Percentiles rank a stretch among this genome's conserved stretches.
Evolutionary conservation across 2,797 vertebrate species (phyloP).

Genomic region (Lepidocolaptes lacrymiger): DNA sequence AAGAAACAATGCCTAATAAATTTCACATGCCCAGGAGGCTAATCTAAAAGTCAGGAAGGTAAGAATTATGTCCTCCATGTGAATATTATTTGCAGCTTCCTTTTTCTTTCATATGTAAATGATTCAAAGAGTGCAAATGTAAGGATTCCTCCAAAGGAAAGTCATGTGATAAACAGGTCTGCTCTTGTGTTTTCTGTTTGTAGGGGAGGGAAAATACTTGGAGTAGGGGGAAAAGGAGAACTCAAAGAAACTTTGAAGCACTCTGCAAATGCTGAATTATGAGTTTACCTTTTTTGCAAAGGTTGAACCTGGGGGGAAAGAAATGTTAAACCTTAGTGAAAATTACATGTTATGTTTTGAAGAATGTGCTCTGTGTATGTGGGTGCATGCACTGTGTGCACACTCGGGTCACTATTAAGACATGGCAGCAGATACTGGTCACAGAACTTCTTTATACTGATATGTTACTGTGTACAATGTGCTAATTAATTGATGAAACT

Average conservation of each 20-base stretch:
- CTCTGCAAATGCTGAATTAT: constrained; percentile 8
- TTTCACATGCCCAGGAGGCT: neutral
- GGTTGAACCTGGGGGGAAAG: neutral
- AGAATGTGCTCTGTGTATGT: neutral
- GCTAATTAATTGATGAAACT: constrained; percentile 3
- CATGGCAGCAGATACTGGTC: neutral
- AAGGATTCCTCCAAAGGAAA: neutral
- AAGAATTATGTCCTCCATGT: neutral
- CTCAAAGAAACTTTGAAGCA: neutral
- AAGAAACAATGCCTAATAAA: neutral
- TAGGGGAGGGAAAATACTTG: neutral
- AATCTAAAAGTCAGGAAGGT: neutral
- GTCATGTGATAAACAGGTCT: constrained; percentile 42
- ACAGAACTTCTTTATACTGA: neutral
- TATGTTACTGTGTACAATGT: neutral
- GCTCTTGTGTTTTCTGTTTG: constrained; percentile 45
- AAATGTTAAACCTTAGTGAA: neutral
- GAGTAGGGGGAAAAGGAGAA: neutral
- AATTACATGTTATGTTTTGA: neutral
- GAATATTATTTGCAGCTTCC: neutral
- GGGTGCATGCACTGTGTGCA: neutral
- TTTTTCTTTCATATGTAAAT: neutral
- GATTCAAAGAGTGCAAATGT: neutral
- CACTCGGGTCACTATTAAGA: neutral
- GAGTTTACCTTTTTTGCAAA: neutral